These are phyloP conservation scores for Dichetophora obliterata DNA, from an alignment of 2,888 invertebrate species.

Conservation along the genomic window DNA sequence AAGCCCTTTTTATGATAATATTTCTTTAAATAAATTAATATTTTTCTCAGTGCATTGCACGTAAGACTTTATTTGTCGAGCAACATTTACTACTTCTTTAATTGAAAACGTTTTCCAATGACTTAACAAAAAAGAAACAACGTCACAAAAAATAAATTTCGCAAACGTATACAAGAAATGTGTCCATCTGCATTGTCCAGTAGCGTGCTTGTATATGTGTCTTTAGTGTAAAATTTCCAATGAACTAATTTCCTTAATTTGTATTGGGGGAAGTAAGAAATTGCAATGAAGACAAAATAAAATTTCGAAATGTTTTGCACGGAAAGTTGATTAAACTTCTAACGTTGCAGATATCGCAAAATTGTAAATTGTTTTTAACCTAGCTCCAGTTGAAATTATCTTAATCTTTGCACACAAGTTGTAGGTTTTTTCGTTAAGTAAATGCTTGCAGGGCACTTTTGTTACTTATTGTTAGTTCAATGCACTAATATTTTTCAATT, in stretches of 20 bases:
- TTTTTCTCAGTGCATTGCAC: neutral
- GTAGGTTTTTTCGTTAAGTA: neutral
- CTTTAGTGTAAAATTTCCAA: constrained; percentile 15
- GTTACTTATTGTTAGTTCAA: neutral
- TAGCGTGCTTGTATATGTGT: neutral
- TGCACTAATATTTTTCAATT: constrained; percentile 51
- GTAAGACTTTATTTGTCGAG: constrained; percentile 39
- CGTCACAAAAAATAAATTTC: too few species aligned
- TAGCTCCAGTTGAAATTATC: neutral
- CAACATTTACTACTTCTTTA: constrained; percentile 51
- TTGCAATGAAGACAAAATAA: neutral
- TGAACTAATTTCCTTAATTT: constrained; percentile 54
- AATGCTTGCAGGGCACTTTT: neutral
- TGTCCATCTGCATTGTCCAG: neutral
- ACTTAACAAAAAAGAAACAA: neutral
- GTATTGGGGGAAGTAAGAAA: constrained; percentile 43
- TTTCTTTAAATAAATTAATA: too few species aligned
- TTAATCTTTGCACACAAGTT: neutral
- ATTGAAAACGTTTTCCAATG: constrained; percentile 50
- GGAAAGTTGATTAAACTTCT: constrained; percentile 35
- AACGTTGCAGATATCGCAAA: neutral
- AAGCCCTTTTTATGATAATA: neutral
- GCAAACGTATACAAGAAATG: too few species aligned
- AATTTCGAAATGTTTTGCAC: constrained; percentile 18
- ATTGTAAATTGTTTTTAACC: neutral